Conservation (phyloP, 1,140 invertebrate genomes). For the Drosophila setifemur region DNA sequence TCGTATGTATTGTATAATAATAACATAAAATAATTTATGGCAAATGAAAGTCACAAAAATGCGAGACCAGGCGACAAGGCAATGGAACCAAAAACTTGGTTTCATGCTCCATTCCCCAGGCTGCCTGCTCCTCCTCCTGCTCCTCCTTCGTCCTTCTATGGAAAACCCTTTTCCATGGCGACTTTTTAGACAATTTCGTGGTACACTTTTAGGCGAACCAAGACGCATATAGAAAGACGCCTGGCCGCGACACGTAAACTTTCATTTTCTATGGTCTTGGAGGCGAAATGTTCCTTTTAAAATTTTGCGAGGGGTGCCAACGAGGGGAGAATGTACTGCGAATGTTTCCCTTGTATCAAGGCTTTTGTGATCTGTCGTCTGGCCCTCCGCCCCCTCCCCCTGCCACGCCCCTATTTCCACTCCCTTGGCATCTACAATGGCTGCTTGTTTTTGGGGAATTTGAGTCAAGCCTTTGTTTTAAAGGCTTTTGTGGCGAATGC, state of each 20-base stretch:
- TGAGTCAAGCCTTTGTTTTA: constrained; percentile 57
- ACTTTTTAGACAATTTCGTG: constrained; percentile 60
- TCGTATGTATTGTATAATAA: constrained; percentile 71
- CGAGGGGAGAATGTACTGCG: not conserved
- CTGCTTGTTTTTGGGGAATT: constrained; percentile 37
- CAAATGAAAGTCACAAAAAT: constrained; percentile 77
- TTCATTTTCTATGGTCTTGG: constrained; percentile 40
- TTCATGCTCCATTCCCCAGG: constrained; percentile 48
- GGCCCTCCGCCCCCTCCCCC: not conserved
- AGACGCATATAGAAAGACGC: constrained; percentile 18
- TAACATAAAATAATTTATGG: constrained; percentile 76
- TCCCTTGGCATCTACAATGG: not conserved
- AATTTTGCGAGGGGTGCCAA: not conserved
- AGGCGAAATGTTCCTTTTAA: not conserved
- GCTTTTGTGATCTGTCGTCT: constrained; percentile 48
- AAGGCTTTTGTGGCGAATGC: constrained; percentile 53
- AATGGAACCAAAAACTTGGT: constrained; percentile 36
- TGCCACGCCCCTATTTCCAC: not conserved
- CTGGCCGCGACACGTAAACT: constrained; percentile 47
- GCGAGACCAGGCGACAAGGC: constrained; percentile 19
- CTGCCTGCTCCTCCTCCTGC: not conserved
- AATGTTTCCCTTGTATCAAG: constrained; percentile 32
- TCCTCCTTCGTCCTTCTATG: not conserved
- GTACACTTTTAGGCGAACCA: constrained; percentile 44
- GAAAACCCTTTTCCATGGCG: constrained; percentile 26